Evolutionary conservation across 2,888 invertebrate genomes (phyloP).

Genomic region (Periphyllus acericola): DNA sequence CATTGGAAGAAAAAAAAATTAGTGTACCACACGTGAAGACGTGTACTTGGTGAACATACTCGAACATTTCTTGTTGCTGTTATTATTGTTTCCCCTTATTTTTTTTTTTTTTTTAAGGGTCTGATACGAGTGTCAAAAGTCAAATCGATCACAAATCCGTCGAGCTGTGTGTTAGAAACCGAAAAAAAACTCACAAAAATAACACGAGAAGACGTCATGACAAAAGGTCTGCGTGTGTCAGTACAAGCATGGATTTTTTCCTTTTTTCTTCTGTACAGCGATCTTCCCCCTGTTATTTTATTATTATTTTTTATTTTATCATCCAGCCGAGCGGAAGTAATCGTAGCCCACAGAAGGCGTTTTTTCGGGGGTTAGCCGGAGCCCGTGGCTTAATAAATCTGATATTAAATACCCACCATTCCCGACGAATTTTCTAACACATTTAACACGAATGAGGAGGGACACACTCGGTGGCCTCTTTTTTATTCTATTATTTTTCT

Average conservation of each 20-base stretch:
- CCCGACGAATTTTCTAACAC: slow-evolving; percentile 60
- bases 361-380: background rate
- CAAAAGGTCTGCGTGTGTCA: slow-evolving; percentile 39
- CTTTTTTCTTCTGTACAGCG: background rate
- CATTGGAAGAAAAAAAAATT: too few relatives aligned
- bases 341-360: slow-evolving; percentile 45
- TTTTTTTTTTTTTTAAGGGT: background rate
- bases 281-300: slow-evolving; percentile 47
- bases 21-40: too few relatives aligned
- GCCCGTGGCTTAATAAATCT: slow-evolving; percentile 58
- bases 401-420: slow-evolving; percentile 58
- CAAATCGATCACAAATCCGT: slow-evolving; percentile 54
- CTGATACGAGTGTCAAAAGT: slow-evolving; percentile 40
- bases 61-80: too few relatives aligned
- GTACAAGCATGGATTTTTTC: slow-evolving; percentile 30
- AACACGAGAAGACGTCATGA: slow-evolving; percentile 48
- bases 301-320: slow-evolving; percentile 38
- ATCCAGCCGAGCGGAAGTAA: slow-evolving; percentile 51
- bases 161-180: slow-evolving; percentile 8
- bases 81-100: background rate
- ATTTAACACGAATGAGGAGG: slow-evolving; percentile 54
- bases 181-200: slow-evolving; percentile 27
- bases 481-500: background rate
- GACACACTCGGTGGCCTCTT: slow-evolving; percentile 33
- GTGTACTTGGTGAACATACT: background rate